A percentile compares a stretch with the other conserved stretches of the same genome.
Evolutionary conservation across 2,113 vertebrate species (phyloP).

Genomic region (Cyphomyrus plagiostoma): DNA sequence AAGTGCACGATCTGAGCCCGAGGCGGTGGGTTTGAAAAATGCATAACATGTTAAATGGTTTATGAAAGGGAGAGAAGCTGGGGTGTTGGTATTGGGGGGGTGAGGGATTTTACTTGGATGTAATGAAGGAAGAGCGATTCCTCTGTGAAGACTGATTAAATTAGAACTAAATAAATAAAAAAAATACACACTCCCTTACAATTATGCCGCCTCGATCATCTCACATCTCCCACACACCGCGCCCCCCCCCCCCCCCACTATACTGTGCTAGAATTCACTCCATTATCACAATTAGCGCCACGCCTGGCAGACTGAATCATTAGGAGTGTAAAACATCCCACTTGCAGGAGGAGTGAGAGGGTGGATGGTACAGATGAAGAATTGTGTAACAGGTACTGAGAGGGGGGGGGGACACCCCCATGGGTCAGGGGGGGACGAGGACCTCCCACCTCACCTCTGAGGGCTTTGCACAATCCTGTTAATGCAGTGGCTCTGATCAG

Average conservation of each 20-base stretch:
- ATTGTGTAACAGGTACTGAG: background rate
- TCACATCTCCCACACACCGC: background rate
- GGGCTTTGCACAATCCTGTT: background rate
- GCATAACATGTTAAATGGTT: constrained; percentile 3
- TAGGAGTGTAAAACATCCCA: constrained; percentile 20
- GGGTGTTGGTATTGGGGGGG: constrained; percentile 19
- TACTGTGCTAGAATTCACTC: constrained; percentile 4
- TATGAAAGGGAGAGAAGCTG: constrained; percentile 10
- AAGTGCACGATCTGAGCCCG: background rate
- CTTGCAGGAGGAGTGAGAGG: constrained; percentile 6
- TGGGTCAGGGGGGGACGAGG: background rate
- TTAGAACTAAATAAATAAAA: background rate
- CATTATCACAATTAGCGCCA: constrained; percentile 23
- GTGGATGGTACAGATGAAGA: background rate
- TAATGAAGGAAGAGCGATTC: constrained; percentile 15
- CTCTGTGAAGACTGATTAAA: background rate
- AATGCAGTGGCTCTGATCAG: background rate
- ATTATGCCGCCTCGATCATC: background rate
- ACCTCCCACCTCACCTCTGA: background rate
- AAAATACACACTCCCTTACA: constrained; percentile 1
- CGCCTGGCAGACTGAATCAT: constrained; percentile 22
- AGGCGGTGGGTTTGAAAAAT: background rate
- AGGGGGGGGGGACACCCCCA: too few species aligned
- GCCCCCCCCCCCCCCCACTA: background rate
- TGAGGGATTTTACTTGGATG: constrained; percentile 1